These are phyloP conservation scores for Huso huso DNA, from an alignment of 2,797 vertebrate species.

Conservation along the genomic window DNA sequence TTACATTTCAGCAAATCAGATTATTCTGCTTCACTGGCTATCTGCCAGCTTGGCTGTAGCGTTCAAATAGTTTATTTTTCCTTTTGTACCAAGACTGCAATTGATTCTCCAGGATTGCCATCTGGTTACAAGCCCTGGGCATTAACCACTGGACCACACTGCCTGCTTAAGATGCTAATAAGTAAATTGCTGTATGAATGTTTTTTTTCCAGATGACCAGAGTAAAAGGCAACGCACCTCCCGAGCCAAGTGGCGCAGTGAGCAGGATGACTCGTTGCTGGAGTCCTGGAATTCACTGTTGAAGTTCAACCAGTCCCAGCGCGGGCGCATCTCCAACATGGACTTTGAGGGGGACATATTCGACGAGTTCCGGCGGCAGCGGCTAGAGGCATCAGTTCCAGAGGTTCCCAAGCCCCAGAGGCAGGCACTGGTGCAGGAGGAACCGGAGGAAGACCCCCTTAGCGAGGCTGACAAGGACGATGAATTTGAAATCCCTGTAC, in stretches of 20 bases:
- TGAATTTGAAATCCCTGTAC: slow-evolving; percentile 83
- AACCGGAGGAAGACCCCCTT: slow-evolving; percentile 42
- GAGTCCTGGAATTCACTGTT: slow-evolving; percentile 86
- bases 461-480: slow-evolving; percentile 50
- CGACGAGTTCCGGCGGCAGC: slow-evolving; percentile 84
- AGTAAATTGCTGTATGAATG: slow-evolving; percentile 17
- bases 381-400: slow-evolving; percentile 27
- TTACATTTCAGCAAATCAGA: background rate
- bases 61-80: too few relatives aligned
- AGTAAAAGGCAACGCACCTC: slow-evolving; percentile 34
- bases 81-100: too few relatives aligned
- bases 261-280: slow-evolving; percentile 71
- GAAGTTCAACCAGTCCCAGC: slow-evolving; percentile 84
- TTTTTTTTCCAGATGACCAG: slow-evolving; percentile 54
- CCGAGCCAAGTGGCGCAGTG: slow-evolving; percentile 46
- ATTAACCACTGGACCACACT: too few relatives aligned
- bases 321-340: slow-evolving; percentile 82
- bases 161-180: too few relatives aligned
- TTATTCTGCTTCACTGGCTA: background rate
- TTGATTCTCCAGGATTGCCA: too few relatives aligned
- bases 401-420: background rate
- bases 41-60: too few relatives aligned
- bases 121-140: too few relatives aligned
- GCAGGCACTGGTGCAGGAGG: slow-evolving; percentile 34
- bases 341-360: slow-evolving; percentile 81